phyloP scores from a whole-genome alignment of 53 echinoderm and acorn worm species.

The Echinarachnius parma region DNA sequence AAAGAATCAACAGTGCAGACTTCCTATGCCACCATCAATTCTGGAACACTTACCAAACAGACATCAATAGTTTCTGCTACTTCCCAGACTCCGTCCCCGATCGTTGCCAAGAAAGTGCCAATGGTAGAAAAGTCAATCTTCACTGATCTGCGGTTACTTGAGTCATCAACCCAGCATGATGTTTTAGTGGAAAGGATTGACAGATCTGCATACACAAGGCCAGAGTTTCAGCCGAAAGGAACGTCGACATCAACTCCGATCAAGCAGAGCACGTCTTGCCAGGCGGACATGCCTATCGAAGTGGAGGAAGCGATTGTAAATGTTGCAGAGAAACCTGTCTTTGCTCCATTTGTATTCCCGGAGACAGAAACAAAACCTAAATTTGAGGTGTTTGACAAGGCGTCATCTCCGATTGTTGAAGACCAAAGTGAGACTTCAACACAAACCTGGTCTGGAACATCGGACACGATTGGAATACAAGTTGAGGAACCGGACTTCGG shows the following conservation, averaged over 20 bases:
- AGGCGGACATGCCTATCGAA: conserved; percentile 33
- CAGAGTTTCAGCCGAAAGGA: conserved; percentile 10
- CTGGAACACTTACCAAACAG: conserved; percentile 6
- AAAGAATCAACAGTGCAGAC: neutral
- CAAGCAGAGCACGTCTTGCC: conserved; percentile 23
- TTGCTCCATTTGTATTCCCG: conserved; percentile 40
- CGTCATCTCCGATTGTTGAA: conserved; percentile 32
- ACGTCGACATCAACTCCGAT: conserved; percentile 7
- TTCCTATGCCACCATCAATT: neutral
- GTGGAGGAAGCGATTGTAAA: conserved; percentile 45
- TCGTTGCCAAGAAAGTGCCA: neutral
- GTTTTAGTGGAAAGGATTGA: conserved; percentile 7
- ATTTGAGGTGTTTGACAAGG: conserved; percentile 9
- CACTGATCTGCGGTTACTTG: conserved; percentile 24
- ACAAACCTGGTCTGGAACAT: conserved; percentile 27
- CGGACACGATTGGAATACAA: conserved; percentile 33
- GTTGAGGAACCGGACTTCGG: conserved; percentile 38
- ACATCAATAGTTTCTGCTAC: neutral
- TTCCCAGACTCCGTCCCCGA: conserved; percentile 2
- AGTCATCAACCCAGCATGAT: conserved; percentile 40
- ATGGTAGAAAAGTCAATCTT: conserved; percentile 1
- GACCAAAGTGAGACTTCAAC: conserved; percentile 25
- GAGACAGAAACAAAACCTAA: conserved; percentile 29
- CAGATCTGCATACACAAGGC: conserved; percentile 20
- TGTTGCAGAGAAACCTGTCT: conserved; percentile 20